Conservation (phyloP, 2,797 vertebrate genomes). For the Schizothorax lantsangensis region DNA sequence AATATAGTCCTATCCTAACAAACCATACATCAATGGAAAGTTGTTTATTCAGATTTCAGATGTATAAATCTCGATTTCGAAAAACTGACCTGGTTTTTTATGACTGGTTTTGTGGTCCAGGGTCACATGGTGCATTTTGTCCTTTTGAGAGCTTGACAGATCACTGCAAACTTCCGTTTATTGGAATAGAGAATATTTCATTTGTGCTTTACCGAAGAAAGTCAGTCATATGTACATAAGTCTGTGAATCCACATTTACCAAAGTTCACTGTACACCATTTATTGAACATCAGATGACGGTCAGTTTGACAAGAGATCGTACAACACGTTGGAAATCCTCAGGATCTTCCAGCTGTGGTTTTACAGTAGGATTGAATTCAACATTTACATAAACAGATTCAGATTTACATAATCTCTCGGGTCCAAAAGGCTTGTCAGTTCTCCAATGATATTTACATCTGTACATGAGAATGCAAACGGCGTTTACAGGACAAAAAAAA, state of each 20-base stretch:
- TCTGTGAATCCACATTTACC: conserved; percentile 7
- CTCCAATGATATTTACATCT: conserved; percentile 44
- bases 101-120: neutral
- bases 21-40: neutral
- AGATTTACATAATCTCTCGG: neutral
- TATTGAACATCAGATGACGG: conserved; percentile 42
- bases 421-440: conserved; percentile 7
- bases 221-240: neutral
- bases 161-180: neutral
- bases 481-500: neutral
- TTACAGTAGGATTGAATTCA: conserved; percentile 10
- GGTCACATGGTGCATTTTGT: neutral
- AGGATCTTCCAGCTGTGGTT: conserved; percentile 2
- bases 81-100: neutral
- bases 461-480: conserved; percentile 24
- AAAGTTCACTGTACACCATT: conserved; percentile 39
- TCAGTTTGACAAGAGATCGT: conserved; percentile 18
- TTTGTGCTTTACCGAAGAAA: neutral
- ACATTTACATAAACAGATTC: conserved; percentile 26
- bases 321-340: conserved; percentile 1
- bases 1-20: neutral
- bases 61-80: neutral
- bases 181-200: neutral
- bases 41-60: neutral
- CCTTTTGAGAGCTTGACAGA: neutral